Percentiles rank a stretch among this genome's conserved stretches.
These are phyloP conservation scores for Kuschelorhynchus macadamiae DNA, from an alignment of 2,888 invertebrate genomes.

Conservation along the genomic window DNA sequence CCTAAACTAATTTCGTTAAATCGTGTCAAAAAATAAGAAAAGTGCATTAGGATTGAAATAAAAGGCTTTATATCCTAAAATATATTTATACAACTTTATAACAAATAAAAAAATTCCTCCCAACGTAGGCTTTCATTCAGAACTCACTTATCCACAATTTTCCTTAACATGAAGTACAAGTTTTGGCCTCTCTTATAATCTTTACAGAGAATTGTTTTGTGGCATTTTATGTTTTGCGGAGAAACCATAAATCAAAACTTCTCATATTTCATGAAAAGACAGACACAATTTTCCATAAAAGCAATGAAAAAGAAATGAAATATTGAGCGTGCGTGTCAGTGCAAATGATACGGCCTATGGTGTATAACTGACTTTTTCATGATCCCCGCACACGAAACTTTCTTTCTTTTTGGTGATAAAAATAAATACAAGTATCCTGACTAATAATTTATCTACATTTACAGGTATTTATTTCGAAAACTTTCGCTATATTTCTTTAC, in stretches of 20 bases:
- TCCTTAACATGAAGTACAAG: no score
- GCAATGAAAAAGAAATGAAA: constrained; percentile 27
- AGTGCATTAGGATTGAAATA: no score
- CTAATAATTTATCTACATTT: background rate
- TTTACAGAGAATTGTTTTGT: no score
- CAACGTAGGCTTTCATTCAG: no score
- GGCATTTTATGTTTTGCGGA: constrained; percentile 2
- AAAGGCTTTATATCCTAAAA: no score
- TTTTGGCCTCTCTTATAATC: no score
- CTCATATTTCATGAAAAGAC: constrained; percentile 11
- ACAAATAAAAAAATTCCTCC: no score
- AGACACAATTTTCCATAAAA: constrained; percentile 15
- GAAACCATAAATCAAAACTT: constrained; percentile 3
- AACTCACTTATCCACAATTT: no score
- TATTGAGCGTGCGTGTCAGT: constrained; percentile 25
- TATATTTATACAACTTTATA: no score
- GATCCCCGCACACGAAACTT: constrained; percentile 16
- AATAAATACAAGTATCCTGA: constrained; percentile 18
- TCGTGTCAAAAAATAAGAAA: no score
- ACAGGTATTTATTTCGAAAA: background rate
- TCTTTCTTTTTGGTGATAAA: constrained; percentile 19
- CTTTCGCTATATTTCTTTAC: background rate
- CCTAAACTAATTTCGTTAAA: no score
- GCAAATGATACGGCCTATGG: constrained; percentile 19
- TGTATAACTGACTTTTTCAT: constrained; percentile 30